Evolutionary conservation across 2,113 vertebrate species (phyloP).

Genomic region (Pygoscelis adeliae): DNA sequence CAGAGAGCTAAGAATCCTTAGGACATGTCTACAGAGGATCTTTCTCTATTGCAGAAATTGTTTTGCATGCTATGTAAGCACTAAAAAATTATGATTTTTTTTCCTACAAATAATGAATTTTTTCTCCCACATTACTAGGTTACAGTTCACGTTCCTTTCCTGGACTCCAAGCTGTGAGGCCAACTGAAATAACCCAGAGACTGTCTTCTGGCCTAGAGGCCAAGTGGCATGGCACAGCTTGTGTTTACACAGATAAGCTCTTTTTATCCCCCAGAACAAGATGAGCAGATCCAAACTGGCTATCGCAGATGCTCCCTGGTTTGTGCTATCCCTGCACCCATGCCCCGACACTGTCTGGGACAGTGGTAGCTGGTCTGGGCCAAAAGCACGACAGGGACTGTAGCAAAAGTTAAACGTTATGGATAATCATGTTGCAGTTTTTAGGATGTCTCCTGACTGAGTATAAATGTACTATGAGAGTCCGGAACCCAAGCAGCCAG

Average conservation of each 20-base stretch:
- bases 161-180: not conserved
- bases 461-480: not conserved
- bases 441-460: not conserved
- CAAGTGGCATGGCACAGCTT: not conserved
- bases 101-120: not conserved
- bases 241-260: not conserved
- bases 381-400: not conserved
- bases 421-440: not conserved
- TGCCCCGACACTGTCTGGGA: accelerated
- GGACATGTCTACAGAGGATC: not conserved
- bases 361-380: not conserved
- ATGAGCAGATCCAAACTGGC: not conserved
- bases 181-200: not conserved
- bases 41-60: not conserved
- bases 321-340: not conserved
- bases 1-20: not conserved
- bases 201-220: not conserved
- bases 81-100: not conserved
- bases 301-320: not conserved
- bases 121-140: not conserved
- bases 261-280: not conserved
- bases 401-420: not conserved
- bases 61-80: not conserved
- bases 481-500: not conserved
- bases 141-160: not conserved